A percentile compares a stretch with the other conserved stretches of the same genome.
Conservation (phyloP, 35 echinoderm and acorn worm species). For the Anneissia japonica region DNA sequence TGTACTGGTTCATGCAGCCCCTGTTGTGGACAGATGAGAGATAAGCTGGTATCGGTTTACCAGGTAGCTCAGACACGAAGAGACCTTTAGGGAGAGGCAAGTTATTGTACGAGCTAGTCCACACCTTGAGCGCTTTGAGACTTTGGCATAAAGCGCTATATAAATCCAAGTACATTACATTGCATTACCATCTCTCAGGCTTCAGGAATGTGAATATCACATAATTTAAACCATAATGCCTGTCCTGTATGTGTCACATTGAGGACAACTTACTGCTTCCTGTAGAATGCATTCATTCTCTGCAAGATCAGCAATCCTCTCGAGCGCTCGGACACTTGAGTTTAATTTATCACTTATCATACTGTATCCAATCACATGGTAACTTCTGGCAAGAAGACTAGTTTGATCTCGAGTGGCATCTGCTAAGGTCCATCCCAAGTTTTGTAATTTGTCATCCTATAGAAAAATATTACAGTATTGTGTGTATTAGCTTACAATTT, state of each 20-base stretch:
- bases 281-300: slow-evolving; percentile 18
- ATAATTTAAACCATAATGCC: background rate
- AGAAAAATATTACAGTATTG: background rate
- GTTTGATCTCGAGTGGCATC: slow-evolving; percentile 58
- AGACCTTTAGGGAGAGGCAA: too few relatives aligned
- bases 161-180: too few relatives aligned
- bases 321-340: background rate
- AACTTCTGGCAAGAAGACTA: slow-evolving; percentile 52
- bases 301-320: slow-evolving; percentile 21
- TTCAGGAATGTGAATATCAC: too few relatives aligned
- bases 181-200: too few relatives aligned
- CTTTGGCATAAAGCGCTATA: too few relatives aligned
- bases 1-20: too few relatives aligned
- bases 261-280: slow-evolving; percentile 57
- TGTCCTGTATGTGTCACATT: background rate
- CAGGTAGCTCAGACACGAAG: too few relatives aligned
- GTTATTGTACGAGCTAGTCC: too few relatives aligned
- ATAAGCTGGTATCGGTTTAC: too few relatives aligned
- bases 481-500: too few relatives aligned
- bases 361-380: slow-evolving; percentile 62
- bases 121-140: too few relatives aligned
- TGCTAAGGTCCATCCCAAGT: slow-evolving; percentile 76
- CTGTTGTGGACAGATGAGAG: too few relatives aligned
- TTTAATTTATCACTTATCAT: slow-evolving; percentile 54
- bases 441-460: background rate